Conservation (phyloP, 2,797 vertebrate species). For the Platalea minor region DNA sequence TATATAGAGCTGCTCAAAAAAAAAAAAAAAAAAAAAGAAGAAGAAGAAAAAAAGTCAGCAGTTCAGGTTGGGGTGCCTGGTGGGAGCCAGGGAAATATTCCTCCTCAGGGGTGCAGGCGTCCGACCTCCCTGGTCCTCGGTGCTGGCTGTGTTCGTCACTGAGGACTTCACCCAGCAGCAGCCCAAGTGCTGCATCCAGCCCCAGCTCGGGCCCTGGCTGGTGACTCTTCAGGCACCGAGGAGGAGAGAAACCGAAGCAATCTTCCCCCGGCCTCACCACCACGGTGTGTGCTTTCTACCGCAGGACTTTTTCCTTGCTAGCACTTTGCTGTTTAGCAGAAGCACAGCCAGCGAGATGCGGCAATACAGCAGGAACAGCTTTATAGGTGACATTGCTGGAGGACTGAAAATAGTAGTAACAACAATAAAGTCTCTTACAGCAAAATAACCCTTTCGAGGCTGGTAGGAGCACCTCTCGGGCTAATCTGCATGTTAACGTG, state of each 20-base stretch:
- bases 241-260: background rate
- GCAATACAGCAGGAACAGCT: background rate
- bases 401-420: background rate
- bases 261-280: background rate
- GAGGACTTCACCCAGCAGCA: background rate
- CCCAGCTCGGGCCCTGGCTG: background rate
- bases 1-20: slow-evolving; percentile 20
- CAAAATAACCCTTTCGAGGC: slow-evolving; percentile 8
- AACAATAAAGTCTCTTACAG: background rate
- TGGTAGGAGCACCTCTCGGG: slow-evolving; percentile 8
- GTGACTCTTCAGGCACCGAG: background rate
- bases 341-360: background rate
- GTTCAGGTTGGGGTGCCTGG: slow-evolving; percentile 52
- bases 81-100: slow-evolving; percentile 44
- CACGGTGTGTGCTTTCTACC: background rate
- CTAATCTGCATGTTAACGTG: slow-evolving; percentile 69
- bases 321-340: background rate
- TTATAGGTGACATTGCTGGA: background rate
- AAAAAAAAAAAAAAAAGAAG: background rate
- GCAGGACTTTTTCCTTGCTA: background rate
- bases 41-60: background rate
- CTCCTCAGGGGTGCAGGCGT: rapidly evolving
- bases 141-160: background rate
- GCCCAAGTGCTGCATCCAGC: background rate
- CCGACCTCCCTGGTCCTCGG: background rate